Evolutionary conservation across 1,140 invertebrate species (phyloP).

Genomic region (Drosophila teissieri): DNA sequence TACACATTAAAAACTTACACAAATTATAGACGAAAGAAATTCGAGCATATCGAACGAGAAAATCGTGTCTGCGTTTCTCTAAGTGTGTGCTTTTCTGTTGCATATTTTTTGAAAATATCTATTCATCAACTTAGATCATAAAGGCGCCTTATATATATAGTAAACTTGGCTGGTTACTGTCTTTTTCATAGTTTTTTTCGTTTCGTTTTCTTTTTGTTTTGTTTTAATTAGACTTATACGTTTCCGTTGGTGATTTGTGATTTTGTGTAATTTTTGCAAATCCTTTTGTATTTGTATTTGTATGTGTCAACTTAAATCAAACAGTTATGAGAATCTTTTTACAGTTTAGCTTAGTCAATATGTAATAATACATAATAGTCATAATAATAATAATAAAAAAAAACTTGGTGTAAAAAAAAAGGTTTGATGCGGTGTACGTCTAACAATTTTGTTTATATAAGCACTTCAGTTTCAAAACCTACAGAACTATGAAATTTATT

Average conservation of each 20-base stretch:
- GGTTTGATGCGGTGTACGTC: slow-evolving; percentile 44
- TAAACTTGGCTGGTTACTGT: slow-evolving; percentile 56
- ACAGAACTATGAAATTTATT: slow-evolving; percentile 23
- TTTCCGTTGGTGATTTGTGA: slow-evolving; percentile 6
- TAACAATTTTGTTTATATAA: slow-evolving; percentile 75
- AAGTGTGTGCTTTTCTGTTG: slow-evolving; percentile 25
- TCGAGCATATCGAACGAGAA: slow-evolving; percentile 23
- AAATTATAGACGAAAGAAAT: slow-evolving; percentile 34
- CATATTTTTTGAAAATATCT: slow-evolving; percentile 60
- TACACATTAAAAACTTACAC: slow-evolving; percentile 73
- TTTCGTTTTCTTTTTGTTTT: slow-evolving; percentile 8
- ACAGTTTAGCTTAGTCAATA: slow-evolving; percentile 73
- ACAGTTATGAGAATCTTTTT: slow-evolving; percentile 82
- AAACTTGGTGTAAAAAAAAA: slow-evolving; percentile 55
- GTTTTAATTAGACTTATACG: slow-evolving; percentile 13
- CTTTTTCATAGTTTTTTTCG: slow-evolving; percentile 11
- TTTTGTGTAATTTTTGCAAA: slow-evolving; percentile 8
- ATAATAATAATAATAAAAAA: slow-evolving; percentile 58
- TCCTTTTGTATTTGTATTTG: slow-evolving; percentile 5
- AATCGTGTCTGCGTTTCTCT: slow-evolving; percentile 7
- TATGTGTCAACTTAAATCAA: slow-evolving; percentile 60
- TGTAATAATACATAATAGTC: slow-evolving; percentile 57
- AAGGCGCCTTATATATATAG: slow-evolving; percentile 48
- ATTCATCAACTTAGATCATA: slow-evolving; percentile 22
- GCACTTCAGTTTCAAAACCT: slow-evolving; percentile 75